Evolutionary conservation across 2,113 vertebrate genomes (phyloP).

Genomic region (Malaclemys terrapin): DNA sequence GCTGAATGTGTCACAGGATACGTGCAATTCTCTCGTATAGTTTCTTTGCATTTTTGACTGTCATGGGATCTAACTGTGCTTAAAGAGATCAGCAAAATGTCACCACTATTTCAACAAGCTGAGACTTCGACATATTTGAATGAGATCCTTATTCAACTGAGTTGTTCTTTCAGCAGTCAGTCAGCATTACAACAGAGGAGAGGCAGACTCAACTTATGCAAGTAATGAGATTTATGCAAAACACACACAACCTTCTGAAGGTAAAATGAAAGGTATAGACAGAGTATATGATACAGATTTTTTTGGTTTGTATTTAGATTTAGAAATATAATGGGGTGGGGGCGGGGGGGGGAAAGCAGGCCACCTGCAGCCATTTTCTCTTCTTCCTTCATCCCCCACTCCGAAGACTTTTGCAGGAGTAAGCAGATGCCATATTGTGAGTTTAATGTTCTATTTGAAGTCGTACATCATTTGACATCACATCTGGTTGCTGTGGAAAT

Average conservation of each 20-base stretch:
- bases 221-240: not conserved
- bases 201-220: not conserved
- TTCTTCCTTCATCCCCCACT: not conserved
- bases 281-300: not conserved
- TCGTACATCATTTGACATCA: not conserved
- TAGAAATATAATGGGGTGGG: not conserved
- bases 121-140: accelerated
- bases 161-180: not conserved
- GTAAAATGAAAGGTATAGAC: not conserved
- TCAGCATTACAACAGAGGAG: not conserved
- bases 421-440: not conserved
- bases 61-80: not conserved
- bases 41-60: not conserved
- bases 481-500: not conserved
- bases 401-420: not conserved
- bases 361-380: not conserved
- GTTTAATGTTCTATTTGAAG: not conserved
- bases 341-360: not conserved
- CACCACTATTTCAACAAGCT: accelerated
- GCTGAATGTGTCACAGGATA: not conserved
- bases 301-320: not conserved
- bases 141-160: not conserved
- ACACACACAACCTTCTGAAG: not conserved
- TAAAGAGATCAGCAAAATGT: not conserved
- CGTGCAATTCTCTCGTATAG: not conserved